Base-by-base conservation (phyloP, 1,140 invertebrate genomes). In the Ptiloglossa arizonensis region DNA sequence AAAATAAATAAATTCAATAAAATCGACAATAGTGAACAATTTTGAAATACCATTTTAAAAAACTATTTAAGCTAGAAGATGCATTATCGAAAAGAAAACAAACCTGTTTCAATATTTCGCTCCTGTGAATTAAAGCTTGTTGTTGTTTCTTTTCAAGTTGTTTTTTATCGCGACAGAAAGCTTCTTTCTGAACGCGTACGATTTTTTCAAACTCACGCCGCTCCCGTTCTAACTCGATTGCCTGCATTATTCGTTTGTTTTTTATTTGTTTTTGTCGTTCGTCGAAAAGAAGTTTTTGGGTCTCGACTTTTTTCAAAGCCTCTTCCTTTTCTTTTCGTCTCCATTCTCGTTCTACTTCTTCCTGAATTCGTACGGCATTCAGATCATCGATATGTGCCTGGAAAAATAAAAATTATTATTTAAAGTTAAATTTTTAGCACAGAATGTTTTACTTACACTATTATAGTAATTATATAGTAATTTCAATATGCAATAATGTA, bases 181-280 rank as follows among this genome's bases (percentile, higher is more conserved):
- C 91, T 41, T 90, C 85, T 54, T 92, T 93, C 57, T 94, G 91
- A 48, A 89, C 80, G 0, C 88, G 86, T 5, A 93, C 74, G 17
- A 95, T 92, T 78, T 93, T 93, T 67, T 93, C 91, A 69, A 95
- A 95, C 85, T 95, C 94, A 22, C 93, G 88, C 78, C 94, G 93
- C 50, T 95, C 94, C 3, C 94, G 87, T 35, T 94, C 93, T 2
- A 95, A 92, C 82, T 95, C 94, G 27, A 95, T 90, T 0, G 95
- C 95, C 79, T 94, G 93, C 27, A 90, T 91, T 81, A 91, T 91
- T 87, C 93, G 89, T 52, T 94, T 92, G 19, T 91, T 91, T 27
- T 88, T 83, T 38, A 95, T 92, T 86, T 95, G 94, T 63, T 92
- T 89, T 52, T 92, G 86, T 46, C 94, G 86, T 8, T 88, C 91